These are phyloP conservation scores for Dicerorhinus sumatrensis DNA, from an alignment of 2,113 vertebrate species.

Conservation along the genomic window DNA sequence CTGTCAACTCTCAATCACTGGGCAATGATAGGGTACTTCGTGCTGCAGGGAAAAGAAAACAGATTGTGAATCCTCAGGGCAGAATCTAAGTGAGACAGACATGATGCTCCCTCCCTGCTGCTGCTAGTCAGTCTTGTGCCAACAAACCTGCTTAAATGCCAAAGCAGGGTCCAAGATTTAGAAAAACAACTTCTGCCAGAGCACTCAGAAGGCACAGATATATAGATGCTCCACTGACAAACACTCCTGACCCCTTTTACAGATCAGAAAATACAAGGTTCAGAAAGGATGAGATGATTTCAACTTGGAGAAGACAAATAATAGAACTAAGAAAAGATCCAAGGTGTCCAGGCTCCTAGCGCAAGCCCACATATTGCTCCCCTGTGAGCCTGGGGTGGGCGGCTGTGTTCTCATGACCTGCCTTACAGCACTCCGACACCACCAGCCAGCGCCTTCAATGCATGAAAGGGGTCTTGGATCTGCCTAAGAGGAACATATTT, in stretches of 20 bases:
- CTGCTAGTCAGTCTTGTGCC: constrained; percentile 50
- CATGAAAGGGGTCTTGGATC: background rate
- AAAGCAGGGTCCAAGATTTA: constrained; percentile 27
- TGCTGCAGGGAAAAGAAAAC: constrained; percentile 38
- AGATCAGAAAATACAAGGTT: background rate
- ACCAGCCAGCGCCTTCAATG: background rate
- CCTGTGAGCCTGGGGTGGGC: background rate
- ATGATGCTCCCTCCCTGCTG: constrained; percentile 59
- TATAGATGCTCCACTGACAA: background rate
- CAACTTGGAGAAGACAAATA: background rate
- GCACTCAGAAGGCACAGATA: background rate
- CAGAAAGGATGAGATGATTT: background rate
- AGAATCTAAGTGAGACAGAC: constrained; percentile 74
- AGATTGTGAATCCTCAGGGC: constrained; percentile 66
- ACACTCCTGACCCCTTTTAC: background rate
- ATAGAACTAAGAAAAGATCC: background rate
- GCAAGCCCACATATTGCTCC: background rate
- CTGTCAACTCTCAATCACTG: background rate
- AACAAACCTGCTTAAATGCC: constrained; percentile 58
- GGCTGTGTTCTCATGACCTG: background rate
- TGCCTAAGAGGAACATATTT: background rate
- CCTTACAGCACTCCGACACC: background rate
- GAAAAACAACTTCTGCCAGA: constrained; percentile 63
- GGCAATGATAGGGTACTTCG: background rate
- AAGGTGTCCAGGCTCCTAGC: background rate